These are phyloP conservation scores for Eulemur rufifrons DNA, from an alignment of 2,113 vertebrate genomes.

Conservation along the genomic window DNA sequence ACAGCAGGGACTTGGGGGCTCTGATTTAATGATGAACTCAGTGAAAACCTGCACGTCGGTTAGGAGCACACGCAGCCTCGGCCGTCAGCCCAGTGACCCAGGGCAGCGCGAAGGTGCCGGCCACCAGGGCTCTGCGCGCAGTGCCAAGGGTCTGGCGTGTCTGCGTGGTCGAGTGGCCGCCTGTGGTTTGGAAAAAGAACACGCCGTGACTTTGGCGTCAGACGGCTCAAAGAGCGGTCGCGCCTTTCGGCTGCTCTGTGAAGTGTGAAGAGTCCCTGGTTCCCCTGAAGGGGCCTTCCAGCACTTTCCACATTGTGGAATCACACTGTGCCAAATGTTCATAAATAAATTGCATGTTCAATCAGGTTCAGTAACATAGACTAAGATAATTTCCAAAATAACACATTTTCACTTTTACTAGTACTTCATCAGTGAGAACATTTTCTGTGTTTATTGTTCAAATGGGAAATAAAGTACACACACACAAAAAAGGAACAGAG, in stretches of 20 bases:
- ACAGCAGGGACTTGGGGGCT: accelerated
- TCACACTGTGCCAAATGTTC: background rate
- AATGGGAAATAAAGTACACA: background rate
- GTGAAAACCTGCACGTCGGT: no score
- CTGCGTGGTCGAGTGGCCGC: conserved; percentile 58
- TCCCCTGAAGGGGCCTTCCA: background rate
- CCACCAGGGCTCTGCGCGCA: accelerated
- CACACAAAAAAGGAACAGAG: background rate
- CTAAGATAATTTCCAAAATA: background rate
- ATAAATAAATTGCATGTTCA: background rate
- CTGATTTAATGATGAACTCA: background rate
- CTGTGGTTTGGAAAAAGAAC: conserved; percentile 29
- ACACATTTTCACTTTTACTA: background rate
- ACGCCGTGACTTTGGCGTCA: conserved; percentile 67
- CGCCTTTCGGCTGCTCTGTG: conserved; percentile 41
- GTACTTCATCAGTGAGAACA: background rate
- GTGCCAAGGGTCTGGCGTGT: conserved; percentile 9
- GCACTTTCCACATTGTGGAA: background rate
- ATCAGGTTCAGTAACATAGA: background rate
- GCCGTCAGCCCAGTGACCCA: accelerated
- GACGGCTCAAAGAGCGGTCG: conserved; percentile 15
- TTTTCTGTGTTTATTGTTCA: background rate
- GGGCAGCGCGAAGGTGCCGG: accelerated
- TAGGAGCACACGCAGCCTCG: background rate
- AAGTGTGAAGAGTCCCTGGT: background rate